Evolutionary conservation across 2,888 invertebrate species (phyloP).

Genomic region (Euzetes globulus): DNA sequence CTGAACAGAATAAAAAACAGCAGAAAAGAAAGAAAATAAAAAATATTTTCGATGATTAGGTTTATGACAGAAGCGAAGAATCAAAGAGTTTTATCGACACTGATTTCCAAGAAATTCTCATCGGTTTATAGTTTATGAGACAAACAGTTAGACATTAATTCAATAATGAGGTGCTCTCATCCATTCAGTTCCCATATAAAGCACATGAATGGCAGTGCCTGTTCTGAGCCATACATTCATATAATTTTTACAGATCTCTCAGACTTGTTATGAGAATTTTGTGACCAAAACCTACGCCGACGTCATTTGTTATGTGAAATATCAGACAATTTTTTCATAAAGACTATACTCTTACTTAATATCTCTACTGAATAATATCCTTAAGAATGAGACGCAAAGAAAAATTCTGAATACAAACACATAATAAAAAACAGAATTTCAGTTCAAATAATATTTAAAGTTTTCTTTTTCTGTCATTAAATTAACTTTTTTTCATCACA

Average conservation of each 20-base stretch:
- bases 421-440: neutral
- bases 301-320: conserved; percentile 19
- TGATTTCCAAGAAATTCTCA: neutral
- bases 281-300: conserved; percentile 23
- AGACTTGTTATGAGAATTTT: conserved; percentile 11
- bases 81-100: neutral
- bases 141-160: conserved; percentile 7
- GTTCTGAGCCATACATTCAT: conserved; percentile 1
- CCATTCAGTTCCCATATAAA: conserved; percentile 19
- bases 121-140: neutral
- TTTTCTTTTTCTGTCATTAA: neutral
- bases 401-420: neutral
- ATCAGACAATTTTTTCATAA: neutral
- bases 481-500: neutral
- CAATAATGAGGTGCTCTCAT: conserved; percentile 21
- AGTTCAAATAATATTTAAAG: neutral
- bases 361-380: neutral
- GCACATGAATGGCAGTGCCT: neutral
- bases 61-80: neutral
- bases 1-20: neutral
- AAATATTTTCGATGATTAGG: neutral
- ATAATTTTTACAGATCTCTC: neutral
- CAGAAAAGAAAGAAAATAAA: neutral
- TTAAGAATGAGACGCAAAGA: neutral
- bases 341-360: neutral